Evolutionary conservation across 2,888 invertebrate genomes (phyloP).

Genomic region (Diogma glabrata): DNA sequence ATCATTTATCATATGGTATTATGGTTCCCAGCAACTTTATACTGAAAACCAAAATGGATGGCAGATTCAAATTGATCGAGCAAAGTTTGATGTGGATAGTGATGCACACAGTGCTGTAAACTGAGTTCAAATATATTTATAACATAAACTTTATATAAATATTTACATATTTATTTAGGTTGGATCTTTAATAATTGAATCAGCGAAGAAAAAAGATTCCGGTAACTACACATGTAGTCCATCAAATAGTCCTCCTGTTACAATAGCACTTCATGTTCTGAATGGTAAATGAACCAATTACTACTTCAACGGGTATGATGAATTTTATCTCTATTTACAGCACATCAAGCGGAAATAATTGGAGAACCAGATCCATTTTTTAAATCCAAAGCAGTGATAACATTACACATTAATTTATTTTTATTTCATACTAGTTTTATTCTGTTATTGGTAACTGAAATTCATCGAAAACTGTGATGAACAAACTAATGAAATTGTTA

Average conservation of each 20-base stretch:
- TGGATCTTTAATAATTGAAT: slow-evolving; percentile 36
- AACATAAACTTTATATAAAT: slow-evolving; percentile 19
- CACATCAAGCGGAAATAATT: slow-evolving; percentile 6
- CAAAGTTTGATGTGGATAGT: slow-evolving; percentile 14
- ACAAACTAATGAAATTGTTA: too few species aligned
- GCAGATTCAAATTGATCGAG: slow-evolving; percentile 36
- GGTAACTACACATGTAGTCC: slow-evolving; percentile 92
- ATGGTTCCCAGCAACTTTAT: slow-evolving; percentile 40
- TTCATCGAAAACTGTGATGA: too few species aligned
- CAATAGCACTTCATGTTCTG: slow-evolving; percentile 79
- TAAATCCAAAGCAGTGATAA: too few species aligned
- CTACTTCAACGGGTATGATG: background rate
- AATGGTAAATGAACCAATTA: slow-evolving; percentile 69
- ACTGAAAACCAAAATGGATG: slow-evolving; percentile 33
- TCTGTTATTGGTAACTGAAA: too few species aligned
- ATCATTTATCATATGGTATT: slow-evolving; percentile 92
- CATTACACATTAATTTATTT: too few species aligned
- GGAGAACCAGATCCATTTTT: slow-evolving; percentile 7
- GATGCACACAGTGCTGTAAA: slow-evolving; percentile 35
- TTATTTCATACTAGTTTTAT: too few species aligned
- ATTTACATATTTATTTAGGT: slow-evolving; percentile 23
- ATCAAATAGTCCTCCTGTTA: slow-evolving; percentile 80
- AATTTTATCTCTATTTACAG: background rate
- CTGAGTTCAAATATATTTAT: slow-evolving; percentile 10
- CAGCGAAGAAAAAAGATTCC: slow-evolving; percentile 34